A percentile compares a stretch with the other conserved stretches of the same genome.
phyloP scores from a whole-genome alignment of 2,113 vertebrate species.

The Phyllostomus discolor region DNA sequence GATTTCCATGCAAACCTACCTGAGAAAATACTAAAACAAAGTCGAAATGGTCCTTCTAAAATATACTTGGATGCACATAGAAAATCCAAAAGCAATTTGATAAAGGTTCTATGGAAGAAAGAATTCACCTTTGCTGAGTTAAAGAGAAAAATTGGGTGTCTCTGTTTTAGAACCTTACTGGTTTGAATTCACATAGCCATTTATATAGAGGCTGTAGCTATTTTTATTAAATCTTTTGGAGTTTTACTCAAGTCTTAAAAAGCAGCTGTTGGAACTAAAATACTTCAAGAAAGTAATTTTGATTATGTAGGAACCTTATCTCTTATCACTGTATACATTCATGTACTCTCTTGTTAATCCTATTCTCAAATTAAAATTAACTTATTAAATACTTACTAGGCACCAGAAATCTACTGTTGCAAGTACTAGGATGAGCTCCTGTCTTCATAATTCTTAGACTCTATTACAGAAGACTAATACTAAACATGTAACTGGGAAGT shows the following conservation, averaged over 20 bases:
- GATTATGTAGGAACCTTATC: not conserved
- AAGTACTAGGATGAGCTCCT: not conserved
- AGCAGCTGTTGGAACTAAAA: constrained; percentile 5
- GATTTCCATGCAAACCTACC: not conserved
- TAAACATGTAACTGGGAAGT: not conserved
- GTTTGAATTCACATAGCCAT: not conserved
- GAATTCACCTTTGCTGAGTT: not conserved
- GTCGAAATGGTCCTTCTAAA: not conserved
- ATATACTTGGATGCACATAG: not conserved
- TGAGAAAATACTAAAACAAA: not conserved
- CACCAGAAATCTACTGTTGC: not conserved
- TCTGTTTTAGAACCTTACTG: not conserved
- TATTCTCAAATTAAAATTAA: not conserved
- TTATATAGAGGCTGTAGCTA: not conserved
- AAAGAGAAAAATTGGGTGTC: not conserved
- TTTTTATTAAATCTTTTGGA: not conserved
- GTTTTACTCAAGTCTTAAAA: not conserved
- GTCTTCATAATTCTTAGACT: not conserved
- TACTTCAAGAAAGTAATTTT: not conserved
- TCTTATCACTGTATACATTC: not conserved
- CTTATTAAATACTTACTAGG: not conserved
- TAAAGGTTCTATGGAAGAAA: not conserved
- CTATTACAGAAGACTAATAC: not conserved
- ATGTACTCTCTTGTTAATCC: not conserved
- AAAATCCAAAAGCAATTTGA: not conserved